Conservation (phyloP, 2,797 vertebrate genomes). For the Remorina albescens region DNA sequence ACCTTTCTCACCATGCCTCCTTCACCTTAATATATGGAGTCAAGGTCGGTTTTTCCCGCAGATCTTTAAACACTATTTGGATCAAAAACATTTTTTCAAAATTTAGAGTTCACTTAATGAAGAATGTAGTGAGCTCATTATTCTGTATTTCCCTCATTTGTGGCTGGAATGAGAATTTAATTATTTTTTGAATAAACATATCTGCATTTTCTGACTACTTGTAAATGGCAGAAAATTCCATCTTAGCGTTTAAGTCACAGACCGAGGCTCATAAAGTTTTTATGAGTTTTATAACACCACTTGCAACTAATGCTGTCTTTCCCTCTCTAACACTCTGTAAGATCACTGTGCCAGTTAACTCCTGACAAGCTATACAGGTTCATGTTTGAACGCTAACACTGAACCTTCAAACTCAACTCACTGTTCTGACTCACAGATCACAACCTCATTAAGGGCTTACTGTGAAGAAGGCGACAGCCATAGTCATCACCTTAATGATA, state of each 20-base stretch:
- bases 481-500: too few species aligned
- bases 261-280: constrained; percentile 21
- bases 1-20: background rate
- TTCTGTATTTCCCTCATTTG: background rate
- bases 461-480: too few species aligned
- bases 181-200: background rate
- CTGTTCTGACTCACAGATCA: too few species aligned
- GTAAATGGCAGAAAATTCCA: constrained; percentile 1
- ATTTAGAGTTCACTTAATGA: background rate
- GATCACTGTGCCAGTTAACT: too few species aligned
- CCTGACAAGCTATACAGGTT: too few species aligned
- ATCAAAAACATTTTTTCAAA: background rate
- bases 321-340: too few species aligned
- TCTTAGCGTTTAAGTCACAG: background rate
- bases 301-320: too few species aligned
- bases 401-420: too few species aligned
- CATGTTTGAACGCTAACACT: too few species aligned
- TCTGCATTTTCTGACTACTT: background rate
- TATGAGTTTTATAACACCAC: too few species aligned
- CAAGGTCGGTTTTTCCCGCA: background rate
- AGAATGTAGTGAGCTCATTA: background rate
- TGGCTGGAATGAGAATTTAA: background rate
- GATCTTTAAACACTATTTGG: background rate
- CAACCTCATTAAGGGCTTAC: too few species aligned
- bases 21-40: constrained; percentile 9